Percentiles rank a stretch among this genome's conserved stretches.
Conservation (phyloP, 2,888 invertebrate genomes). For the Lathronympha strigana region DNA sequence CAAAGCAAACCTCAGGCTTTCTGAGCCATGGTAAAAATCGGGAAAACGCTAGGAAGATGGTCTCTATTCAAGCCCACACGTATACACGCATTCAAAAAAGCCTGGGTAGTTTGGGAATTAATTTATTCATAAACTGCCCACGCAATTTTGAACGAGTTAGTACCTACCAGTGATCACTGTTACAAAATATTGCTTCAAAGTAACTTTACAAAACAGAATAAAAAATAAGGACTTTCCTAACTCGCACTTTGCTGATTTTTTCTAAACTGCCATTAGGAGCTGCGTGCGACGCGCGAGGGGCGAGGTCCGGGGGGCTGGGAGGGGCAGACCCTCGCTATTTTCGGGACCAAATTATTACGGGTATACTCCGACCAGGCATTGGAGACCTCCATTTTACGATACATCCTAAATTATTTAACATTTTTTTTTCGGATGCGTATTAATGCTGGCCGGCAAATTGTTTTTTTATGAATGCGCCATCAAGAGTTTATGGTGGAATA, state of each 20-base stretch:
- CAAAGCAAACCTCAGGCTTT: no score
- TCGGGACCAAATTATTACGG: conserved; percentile 72
- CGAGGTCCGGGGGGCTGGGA: conserved; percentile 65
- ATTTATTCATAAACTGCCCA: no score
- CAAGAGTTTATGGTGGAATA: conserved; percentile 15
- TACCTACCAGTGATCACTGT: neutral
- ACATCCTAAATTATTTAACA: conserved; percentile 78
- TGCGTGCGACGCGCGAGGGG: conserved; percentile 68
- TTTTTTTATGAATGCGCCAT: conserved; percentile 34
- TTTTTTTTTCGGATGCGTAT: conserved; percentile 50
- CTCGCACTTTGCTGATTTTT: conserved; percentile 52
- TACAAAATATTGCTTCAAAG: neutral
- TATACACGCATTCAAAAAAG: no score
- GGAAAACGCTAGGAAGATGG: no score
- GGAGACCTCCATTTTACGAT: conserved; percentile 81
- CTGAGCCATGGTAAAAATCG: no score
- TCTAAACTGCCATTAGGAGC: conserved; percentile 68
- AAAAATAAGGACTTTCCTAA: neutral
- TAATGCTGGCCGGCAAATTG: conserved; percentile 37
- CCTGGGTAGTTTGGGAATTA: no score
- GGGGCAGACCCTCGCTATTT: conserved; percentile 75
- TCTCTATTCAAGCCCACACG: no score
- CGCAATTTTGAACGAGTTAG: no score
- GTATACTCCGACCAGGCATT: conserved; percentile 76
- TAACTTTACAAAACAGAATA: neutral